Conservation (phyloP, 2,888 invertebrate species). For the Phorcus lineatus region DNA sequence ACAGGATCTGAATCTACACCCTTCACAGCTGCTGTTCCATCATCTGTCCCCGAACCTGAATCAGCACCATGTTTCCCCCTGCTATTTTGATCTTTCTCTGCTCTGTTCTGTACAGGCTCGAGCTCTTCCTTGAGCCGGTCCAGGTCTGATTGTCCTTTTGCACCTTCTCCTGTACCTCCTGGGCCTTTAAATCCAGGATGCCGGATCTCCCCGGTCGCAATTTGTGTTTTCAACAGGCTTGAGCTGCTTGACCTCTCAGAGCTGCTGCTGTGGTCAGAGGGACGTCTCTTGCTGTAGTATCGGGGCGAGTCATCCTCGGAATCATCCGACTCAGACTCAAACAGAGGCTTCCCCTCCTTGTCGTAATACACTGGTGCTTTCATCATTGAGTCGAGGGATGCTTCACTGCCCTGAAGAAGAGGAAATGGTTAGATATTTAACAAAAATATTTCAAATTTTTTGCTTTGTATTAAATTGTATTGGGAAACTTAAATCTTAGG, state of each 20-base stretch:
- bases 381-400: not conserved
- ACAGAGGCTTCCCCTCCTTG: not conserved
- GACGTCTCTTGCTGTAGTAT: too few species aligned
- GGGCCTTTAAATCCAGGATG: too few species aligned
- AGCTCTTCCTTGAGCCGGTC: conserved; percentile 53
- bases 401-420: conserved; percentile 25
- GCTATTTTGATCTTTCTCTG: too few species aligned
- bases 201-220: too few species aligned
- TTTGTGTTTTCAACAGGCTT: too few species aligned
- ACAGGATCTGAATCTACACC: too few species aligned
- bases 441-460: not conserved
- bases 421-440: not conserved
- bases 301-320: not conserved
- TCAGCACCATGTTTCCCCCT: too few species aligned
- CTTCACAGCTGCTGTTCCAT: too few species aligned
- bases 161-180: conserved; percentile 26
- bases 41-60: too few species aligned
- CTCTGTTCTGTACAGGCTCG: conserved; percentile 14
- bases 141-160: conserved; percentile 35
- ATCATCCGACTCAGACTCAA: not conserved
- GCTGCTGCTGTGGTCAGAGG: too few species aligned
- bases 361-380: not conserved
- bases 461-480: not conserved
- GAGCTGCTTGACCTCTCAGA: too few species aligned
- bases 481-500: not conserved